Evolutionary conservation across 2,797 vertebrate species (phyloP), one percentile per base, ranked within the genome.

Genomic region (Acomys russatus): DNA sequence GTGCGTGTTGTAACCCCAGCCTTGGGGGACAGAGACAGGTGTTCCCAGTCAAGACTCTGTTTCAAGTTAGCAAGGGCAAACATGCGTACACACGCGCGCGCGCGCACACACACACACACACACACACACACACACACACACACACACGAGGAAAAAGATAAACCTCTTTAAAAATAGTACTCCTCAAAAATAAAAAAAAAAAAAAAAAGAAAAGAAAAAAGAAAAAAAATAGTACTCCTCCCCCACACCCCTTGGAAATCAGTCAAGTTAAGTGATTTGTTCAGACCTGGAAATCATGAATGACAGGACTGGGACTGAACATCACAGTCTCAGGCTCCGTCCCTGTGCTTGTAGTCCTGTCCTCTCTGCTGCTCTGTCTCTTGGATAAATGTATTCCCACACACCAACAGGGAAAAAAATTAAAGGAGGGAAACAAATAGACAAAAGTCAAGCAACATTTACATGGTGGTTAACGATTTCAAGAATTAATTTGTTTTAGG

Each of bases 401-500:
- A 20, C 61, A 91, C 74, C 85, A 79, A 73, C 56, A 70, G 87
- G 49, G 25, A 93, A 95, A 93, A 44, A 86, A 22, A 73, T 80
- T 82, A 76, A 91, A 91, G 90, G 51, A n/a, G 61, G 70, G n/a
- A 51, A 93, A 94, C 90, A 94, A 96, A 88, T 83, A 90, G 90
- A 51, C 59, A 96, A 94, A 78, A 56, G 71, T 68, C 71, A 87
- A 94, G 35, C n/a, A 77, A 77, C 77, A 89, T 80, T 94, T 96
- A 90, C 87, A 70, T 85, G 38, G 71, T 82, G 88, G 84, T 85
- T 96, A 96, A 95, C 82, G 68, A 80, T 82, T 96, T 92, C 71
- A 88, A 93, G 38, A 93, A 96, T 61, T 92, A 78, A 91, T 90
- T 97, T 94, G 71, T 84, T 93, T 90, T 94, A 82, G 90, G 91